phyloP scores from a whole-genome alignment of 2,888 invertebrate genomes.

The Lepetodrilus schrolli region DNA sequence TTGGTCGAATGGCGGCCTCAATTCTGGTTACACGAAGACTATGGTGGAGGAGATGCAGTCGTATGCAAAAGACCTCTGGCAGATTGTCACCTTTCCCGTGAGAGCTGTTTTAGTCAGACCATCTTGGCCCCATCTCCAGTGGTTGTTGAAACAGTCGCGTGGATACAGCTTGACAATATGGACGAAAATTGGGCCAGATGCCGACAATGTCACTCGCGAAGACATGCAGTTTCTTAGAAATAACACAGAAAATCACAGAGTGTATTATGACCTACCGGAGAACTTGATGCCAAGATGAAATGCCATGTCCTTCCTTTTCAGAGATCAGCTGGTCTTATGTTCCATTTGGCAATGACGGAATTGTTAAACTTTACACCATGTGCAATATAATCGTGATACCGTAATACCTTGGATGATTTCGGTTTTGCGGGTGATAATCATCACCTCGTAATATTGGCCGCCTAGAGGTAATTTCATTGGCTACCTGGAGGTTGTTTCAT shows the following conservation, averaged over 20 bases:
- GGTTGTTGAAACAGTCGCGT: conserved; percentile 78
- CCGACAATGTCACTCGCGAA: conserved; percentile 82
- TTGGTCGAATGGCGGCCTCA: conserved; percentile 78
- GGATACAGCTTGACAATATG: conserved; percentile 86
- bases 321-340: too few species aligned
- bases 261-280: conserved; percentile 86
- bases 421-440: too few species aligned
- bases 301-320: too few species aligned
- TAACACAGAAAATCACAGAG: conserved; percentile 81
- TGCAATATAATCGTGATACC: too few species aligned
- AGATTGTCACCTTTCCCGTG: conserved; percentile 87
- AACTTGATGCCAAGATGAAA: conserved; percentile 37
- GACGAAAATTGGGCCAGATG: conserved; percentile 78
- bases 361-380: too few species aligned
- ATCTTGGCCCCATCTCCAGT: conserved; percentile 80
- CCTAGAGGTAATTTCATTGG: too few species aligned
- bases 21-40: conserved; percentile 65
- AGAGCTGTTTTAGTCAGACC: conserved; percentile 83
- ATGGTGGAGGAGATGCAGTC: conserved; percentile 79
- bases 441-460: too few species aligned
- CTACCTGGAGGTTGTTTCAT: too few species aligned
- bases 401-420: too few species aligned
- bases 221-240: conserved; percentile 82
- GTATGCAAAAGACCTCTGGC: conserved; percentile 77
- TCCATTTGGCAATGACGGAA: too few species aligned